Base-by-base conservation (phyloP, 2,113 vertebrate genomes). In the Tachuris rubrigastra region DNA sequence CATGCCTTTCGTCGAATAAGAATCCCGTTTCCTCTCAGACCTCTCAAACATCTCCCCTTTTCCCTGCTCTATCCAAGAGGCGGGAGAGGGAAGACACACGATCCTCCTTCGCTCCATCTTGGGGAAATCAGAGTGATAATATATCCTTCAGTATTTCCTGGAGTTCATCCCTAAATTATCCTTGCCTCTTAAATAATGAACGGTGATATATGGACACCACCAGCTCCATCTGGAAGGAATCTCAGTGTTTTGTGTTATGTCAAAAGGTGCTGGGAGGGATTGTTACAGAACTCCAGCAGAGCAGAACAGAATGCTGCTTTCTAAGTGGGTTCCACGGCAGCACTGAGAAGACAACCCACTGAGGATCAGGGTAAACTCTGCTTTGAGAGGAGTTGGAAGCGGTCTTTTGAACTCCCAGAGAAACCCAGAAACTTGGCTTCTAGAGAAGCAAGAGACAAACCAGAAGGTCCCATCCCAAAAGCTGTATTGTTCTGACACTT, bases 81-180 rank as follows among this genome's bases (percentile, higher is more conserved):
- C 41, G 69, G 49, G 17, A 49, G 12, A 42, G 23, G 28, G 50
- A 78, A 60, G 35, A 44, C 37, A 75, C 46, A 41, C 14, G 9
- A 58, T 37, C 22, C 37, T 79, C 37, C 46, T 62, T 46, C 0
- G 0, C 47, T 41, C 27, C 0, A 1, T 42, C n/a, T 59, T 55
- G 60, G 33, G 47, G 55, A 80, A 47, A 83, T 35, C 23, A 22
- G 58, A 92, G 60, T 35, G 66, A 59, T 33, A 60, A 27, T 12
- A 30, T 5, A 93, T 16, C 37, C 35, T 75, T 82, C 3, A 31
- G 24, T 25, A n/a, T 87, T 72, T 72, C 62, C 86, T 87, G 25
- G 27, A 37, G 49, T 60, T 82, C 66, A 50, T 19, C 76, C 49
- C 22, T 6, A 15, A 75, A 66, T 62, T 82, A 65, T 41, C 39